These are phyloP conservation scores for Heloderma charlesbogerti DNA, from an alignment of 2,113 vertebrate genomes.

Conservation along the genomic window DNA sequence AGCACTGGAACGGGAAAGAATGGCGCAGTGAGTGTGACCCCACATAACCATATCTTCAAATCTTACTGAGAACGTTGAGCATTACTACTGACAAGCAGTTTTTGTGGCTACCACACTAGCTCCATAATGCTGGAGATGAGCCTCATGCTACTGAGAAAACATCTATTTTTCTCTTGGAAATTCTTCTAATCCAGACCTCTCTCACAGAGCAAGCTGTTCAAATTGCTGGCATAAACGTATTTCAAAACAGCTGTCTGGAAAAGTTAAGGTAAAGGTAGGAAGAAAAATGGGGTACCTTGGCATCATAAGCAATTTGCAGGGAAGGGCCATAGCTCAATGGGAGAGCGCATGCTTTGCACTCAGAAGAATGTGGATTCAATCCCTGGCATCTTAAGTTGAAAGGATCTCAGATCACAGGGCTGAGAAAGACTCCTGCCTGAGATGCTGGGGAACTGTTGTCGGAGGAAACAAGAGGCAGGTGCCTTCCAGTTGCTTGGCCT, in stretches of 20 bases:
- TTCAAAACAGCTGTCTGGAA: neutral
- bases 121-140: neutral
- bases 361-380: too few relatives aligned
- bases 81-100: neutral
- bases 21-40: neutral
- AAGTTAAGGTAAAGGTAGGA: neutral
- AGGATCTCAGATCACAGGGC: neutral
- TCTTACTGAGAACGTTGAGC: neutral
- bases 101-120: neutral
- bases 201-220: neutral
- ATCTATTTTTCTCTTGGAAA: neutral
- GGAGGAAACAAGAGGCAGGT: too few relatives aligned
- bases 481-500: too few relatives aligned
- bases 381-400: neutral
- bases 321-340: neutral
- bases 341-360: neutral
- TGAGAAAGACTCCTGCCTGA: too few relatives aligned
- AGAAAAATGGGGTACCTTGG: neutral
- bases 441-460: too few relatives aligned
- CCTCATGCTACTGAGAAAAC: neutral
- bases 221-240: neutral
- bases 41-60: neutral
- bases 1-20: neutral
- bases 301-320: neutral
- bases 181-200: neutral